A percentile compares a stretch with the other conserved stretches of the same genome.
Conservation (phyloP, 2,113 vertebrate species). For the Hiodon alosoides region DNA sequence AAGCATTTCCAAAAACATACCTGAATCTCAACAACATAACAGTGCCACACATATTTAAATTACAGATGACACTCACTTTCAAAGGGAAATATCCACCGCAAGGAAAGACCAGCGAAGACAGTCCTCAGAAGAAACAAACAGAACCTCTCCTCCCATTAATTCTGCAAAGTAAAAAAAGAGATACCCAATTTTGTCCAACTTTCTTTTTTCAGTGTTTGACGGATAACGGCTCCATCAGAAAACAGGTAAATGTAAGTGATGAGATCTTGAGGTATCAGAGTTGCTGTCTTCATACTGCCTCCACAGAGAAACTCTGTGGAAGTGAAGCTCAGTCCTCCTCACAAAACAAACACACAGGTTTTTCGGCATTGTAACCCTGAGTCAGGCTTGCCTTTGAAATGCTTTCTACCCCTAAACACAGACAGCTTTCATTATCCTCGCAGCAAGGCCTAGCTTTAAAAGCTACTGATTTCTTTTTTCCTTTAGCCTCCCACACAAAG, state of each 20-base stretch:
- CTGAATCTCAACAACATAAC: neutral
- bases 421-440: conserved; percentile 99
- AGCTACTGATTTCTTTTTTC: conserved; percentile 98
- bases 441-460: conserved; percentile 99
- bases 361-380: conserved; percentile 74
- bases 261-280: conserved; percentile 9
- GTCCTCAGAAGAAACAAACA: neutral
- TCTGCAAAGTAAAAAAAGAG: neutral
- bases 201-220: neutral
- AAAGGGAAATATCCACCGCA: neutral
- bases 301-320: conserved; percentile 41
- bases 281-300: conserved; percentile 29
- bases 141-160: neutral
- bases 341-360: conserved; percentile 61
- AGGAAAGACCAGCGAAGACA: neutral
- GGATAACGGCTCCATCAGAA: conserved; percentile 2
- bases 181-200: neutral
- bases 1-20: neutral
- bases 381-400: conserved; percentile 98
- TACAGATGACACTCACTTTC: conserved; percentile 12
- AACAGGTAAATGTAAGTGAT: conserved; percentile 12
- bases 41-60: neutral
- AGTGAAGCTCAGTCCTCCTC: conserved; percentile 58
- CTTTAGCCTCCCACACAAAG: conserved; percentile 99
- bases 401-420: conserved; percentile 98